Evolutionary conservation across 1,140 invertebrate genomes (phyloP).

Genomic region (Aphaenogaster rudis): DNA sequence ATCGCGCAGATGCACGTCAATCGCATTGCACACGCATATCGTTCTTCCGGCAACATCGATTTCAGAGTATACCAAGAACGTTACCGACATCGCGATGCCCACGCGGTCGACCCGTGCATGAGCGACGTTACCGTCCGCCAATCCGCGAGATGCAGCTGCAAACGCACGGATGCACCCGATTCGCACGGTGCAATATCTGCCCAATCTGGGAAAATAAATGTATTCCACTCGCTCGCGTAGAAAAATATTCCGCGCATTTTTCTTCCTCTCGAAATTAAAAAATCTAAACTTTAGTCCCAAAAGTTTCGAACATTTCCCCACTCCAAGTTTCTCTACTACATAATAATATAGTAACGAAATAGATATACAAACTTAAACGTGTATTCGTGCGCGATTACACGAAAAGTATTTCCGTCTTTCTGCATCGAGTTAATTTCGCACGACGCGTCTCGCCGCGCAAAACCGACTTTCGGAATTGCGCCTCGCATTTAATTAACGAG

Average conservation of each 20-base stretch:
- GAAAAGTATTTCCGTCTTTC: background rate
- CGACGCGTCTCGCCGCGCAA: conserved; percentile 14
- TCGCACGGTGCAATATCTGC: conserved; percentile 24
- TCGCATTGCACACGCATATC: background rate
- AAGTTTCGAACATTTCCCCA: background rate
- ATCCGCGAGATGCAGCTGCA: conserved; percentile 42
- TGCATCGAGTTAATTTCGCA: conserved; percentile 33
- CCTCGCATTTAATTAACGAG: conserved; percentile 58
- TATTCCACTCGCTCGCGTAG: background rate
- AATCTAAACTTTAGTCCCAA: background rate
- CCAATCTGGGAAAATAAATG: conserved; percentile 16
- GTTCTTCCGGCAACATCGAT: conserved; percentile 62
- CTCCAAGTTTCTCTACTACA: background rate
- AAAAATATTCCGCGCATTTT: conserved; percentile 13
- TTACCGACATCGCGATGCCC: conserved; percentile 68
- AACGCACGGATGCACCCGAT: conserved; percentile 43
- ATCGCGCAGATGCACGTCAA: conserved; percentile 47
- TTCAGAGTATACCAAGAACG: conserved; percentile 28
- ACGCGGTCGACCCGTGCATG: conserved; percentile 56
- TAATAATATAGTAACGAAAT: background rate
- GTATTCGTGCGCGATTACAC: background rate
- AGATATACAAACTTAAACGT: background rate
- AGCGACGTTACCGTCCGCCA: conserved; percentile 72
- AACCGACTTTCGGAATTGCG: conserved; percentile 35
- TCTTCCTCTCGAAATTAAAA: background rate